These are phyloP conservation scores for Sminthurinus aureus DNA, from an alignment of 2,888 invertebrate species.

Conservation along the genomic window DNA sequence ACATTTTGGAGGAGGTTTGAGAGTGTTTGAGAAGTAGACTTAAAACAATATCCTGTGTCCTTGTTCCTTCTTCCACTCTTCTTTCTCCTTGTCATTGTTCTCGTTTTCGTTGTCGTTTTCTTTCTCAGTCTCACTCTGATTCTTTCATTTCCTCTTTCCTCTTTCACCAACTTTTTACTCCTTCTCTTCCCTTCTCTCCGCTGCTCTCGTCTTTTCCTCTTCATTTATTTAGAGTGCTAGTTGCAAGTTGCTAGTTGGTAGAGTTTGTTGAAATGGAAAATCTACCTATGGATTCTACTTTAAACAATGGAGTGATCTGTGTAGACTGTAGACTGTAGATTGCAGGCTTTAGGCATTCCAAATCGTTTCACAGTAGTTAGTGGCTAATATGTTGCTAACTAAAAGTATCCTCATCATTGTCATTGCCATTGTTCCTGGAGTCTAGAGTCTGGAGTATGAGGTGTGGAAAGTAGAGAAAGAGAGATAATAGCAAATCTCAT, in stretches of 20 bases:
- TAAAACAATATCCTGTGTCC: constrained; percentile 1
- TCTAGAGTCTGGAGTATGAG: neutral
- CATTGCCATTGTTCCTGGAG: neutral
- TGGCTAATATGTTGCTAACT: neutral
- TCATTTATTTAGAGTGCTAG: too few relatives aligned
- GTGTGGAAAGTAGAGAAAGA: neutral
- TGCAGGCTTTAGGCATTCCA: neutral
- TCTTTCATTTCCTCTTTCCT: neutral
- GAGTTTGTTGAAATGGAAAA: too few relatives aligned
- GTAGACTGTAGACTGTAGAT: too few relatives aligned
- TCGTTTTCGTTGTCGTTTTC: neutral
- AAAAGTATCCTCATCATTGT: neutral
- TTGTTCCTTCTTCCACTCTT: constrained; percentile 7
- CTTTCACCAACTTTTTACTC: neutral
- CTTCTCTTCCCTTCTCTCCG: neutral
- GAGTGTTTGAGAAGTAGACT: neutral
- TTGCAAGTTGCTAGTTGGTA: too few relatives aligned
- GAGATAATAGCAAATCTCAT: neutral
- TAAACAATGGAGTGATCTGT: too few relatives aligned
- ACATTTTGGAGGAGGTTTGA: neutral
- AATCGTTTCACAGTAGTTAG: neutral
- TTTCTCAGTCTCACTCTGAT: neutral
- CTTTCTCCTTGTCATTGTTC: neutral
- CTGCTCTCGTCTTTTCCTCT: neutral
- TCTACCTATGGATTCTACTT: too few relatives aligned